Evolutionary conservation across 2,113 vertebrate genomes (phyloP).

Genomic region (Rhagologus leucostigma): DNA sequence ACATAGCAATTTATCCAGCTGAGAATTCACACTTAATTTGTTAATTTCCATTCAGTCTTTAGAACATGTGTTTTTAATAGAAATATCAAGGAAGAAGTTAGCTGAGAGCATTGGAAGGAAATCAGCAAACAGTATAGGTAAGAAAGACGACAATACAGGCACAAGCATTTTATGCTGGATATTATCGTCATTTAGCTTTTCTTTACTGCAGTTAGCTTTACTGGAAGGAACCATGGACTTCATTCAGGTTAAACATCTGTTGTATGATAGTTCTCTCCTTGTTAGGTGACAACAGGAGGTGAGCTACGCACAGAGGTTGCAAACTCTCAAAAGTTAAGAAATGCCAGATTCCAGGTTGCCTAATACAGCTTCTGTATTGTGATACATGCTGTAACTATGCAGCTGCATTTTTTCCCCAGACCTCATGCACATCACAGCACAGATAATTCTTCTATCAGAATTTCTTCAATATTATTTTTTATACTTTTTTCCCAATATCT

Average conservation of each 20-base stretch:
- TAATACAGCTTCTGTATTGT: neutral
- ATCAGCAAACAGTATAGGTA: neutral
- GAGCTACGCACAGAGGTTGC: neutral
- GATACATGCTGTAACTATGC: neutral
- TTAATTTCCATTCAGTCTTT: neutral
- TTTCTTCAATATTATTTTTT: neutral
- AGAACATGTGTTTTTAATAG: neutral
- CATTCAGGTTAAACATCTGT: neutral
- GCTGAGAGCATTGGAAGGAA: neutral
- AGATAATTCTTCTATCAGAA: neutral
- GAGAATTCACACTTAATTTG: neutral
- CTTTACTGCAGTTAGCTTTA: neutral
- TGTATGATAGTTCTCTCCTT: neutral
- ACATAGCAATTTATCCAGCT: neutral
- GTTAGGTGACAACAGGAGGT: neutral
- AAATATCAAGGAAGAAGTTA: neutral
- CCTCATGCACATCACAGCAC: neutral
- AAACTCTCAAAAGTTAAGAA: neutral
- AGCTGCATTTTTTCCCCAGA: neutral
- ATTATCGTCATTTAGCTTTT: neutral
- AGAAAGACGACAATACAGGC: neutral
- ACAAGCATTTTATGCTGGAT: neutral
- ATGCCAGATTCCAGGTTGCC: neutral
- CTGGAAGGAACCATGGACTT: neutral
- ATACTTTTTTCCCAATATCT: neutral